Evolutionary conservation across 2,888 invertebrate genomes (phyloP).

Genomic region (Pachydiplax longipennis): DNA sequence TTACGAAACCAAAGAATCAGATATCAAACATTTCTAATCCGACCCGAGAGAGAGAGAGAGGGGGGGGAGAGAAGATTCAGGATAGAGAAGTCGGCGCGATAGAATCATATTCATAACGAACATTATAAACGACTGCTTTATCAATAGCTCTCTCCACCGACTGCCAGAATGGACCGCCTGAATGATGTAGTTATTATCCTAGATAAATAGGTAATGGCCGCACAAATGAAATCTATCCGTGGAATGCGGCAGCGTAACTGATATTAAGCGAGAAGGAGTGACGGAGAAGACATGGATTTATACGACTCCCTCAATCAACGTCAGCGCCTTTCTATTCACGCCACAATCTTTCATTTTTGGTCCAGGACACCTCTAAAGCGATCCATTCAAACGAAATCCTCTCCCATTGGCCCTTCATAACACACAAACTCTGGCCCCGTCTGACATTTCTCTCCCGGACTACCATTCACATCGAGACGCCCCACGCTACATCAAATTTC

Average conservation of each 20-base stretch:
- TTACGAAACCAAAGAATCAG: too few species aligned
- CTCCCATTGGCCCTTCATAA: neutral
- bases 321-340: neutral
- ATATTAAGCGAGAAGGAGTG: neutral
- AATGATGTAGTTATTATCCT: neutral
- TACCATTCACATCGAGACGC: neutral
- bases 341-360: neutral
- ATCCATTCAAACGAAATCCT: neutral
- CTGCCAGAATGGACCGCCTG: neutral
- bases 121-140: too few species aligned
- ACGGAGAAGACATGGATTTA: neutral
- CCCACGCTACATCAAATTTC: neutral
- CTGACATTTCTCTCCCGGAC: neutral
- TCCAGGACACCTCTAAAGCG: neutral
- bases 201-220: neutral
- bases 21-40: neutral
- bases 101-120: neutral
- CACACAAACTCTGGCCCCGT: neutral
- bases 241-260: neutral
- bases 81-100: neutral
- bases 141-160: neutral
- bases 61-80: neutral
- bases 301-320: neutral
- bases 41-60: neutral
- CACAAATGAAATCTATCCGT: neutral